These are phyloP conservation scores for Drosophila neoperkinsi DNA, from an alignment of 2,888 invertebrate genomes.

Conservation along the genomic window DNA sequence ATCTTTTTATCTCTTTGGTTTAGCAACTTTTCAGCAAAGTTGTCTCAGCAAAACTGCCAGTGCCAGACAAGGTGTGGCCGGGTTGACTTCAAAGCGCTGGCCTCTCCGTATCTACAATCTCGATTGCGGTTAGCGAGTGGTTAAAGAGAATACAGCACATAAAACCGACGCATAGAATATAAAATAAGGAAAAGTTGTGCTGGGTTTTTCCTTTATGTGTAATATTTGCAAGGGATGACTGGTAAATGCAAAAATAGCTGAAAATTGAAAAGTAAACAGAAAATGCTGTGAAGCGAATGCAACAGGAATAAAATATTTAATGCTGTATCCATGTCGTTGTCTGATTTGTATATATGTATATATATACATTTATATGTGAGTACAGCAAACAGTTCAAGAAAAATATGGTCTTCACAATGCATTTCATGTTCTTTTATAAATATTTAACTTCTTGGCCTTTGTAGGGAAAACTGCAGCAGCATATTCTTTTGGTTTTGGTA, in stretches of 20 bases:
- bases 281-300: constrained; percentile 6
- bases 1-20: constrained; percentile 1
- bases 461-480: too few species aligned
- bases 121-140: constrained; percentile 29
- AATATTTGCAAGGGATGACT: constrained; percentile 13
- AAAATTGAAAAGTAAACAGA: constrained; percentile 21
- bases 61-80: constrained; percentile 55
- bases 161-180: constrained; percentile 11
- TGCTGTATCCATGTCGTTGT: constrained; percentile 16
- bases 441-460: background rate
- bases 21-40: constrained; percentile 20
- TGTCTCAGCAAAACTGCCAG: constrained; percentile 22
- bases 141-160: constrained; percentile 11
- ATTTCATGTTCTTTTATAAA: background rate
- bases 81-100: constrained; percentile 33
- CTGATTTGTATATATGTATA: background rate
- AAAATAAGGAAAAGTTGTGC: constrained; percentile 23
- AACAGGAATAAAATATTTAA: constrained; percentile 12
- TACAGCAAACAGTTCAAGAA: background rate
- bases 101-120: constrained; percentile 27
- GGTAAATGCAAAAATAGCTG: constrained; percentile 29
- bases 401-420: background rate
- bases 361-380: background rate
- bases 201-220: constrained; percentile 9
- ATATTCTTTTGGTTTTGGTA: background rate